A percentile compares a stretch with the other conserved stretches of the same genome.
These are phyloP conservation scores for Eremophila alpestris DNA, from an alignment of 2,797 vertebrate species.

Conservation along the genomic window DNA sequence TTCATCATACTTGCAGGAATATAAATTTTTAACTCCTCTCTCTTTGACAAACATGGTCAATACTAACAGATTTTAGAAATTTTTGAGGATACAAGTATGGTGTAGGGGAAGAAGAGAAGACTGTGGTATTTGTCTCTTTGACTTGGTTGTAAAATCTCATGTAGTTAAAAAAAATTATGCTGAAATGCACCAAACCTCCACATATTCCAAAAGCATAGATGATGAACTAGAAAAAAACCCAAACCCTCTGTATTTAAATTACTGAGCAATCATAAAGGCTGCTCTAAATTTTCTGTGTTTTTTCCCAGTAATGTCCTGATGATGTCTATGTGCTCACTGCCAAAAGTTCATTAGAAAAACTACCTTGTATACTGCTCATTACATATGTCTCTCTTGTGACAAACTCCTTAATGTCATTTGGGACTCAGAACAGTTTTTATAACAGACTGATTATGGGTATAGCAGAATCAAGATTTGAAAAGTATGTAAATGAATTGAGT, in stretches of 20 bases:
- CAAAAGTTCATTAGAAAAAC: background rate
- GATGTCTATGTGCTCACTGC: background rate
- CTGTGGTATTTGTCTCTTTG: background rate
- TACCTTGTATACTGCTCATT: background rate
- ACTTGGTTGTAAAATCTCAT: background rate
- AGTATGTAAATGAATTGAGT: conserved; percentile 67
- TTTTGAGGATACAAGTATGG: background rate
- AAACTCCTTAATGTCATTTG: conserved; percentile 16
- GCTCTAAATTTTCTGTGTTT: background rate
- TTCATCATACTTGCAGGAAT: background rate
- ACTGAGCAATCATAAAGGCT: background rate
- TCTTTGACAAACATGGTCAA: background rate
- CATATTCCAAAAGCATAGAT: background rate
- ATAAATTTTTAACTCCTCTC: background rate
- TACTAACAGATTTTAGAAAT: background rate
- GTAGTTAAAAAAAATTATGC: background rate
- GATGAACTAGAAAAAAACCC: background rate
- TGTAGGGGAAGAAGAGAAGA: background rate
- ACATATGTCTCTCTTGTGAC: background rate
- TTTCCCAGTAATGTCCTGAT: background rate
- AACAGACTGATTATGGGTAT: conserved; percentile 66
- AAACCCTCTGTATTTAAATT: background rate
- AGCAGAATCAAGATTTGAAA: conserved; percentile 67
- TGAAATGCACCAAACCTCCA: background rate
- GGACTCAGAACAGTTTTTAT: conserved; percentile 54